Percentiles rank a stretch among this genome's conserved stretches.
Conservation (phyloP, 2,113 vertebrate genomes). For the Rostratula benghalensis region DNA sequence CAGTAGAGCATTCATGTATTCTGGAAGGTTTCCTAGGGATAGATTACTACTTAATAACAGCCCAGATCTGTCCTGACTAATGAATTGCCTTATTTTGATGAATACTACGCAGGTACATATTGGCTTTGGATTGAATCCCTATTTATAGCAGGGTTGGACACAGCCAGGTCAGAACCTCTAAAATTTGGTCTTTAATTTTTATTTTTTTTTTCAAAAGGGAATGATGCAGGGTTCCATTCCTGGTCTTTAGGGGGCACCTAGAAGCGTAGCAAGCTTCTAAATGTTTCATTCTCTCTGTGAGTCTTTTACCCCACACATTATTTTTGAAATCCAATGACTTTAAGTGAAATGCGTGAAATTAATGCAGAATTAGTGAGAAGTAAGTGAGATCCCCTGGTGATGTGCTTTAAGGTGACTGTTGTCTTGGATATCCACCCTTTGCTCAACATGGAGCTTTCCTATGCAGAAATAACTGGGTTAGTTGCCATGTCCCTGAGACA, state of each 20-base stretch:
- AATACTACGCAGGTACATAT: rapidly evolving
- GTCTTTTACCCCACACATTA: rapidly evolving
- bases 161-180: neutral
- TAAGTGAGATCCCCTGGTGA: neutral
- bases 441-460: neutral
- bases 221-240: rapidly evolving
- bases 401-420: neutral
- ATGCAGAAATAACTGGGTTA: neutral
- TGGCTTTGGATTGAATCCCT: neutral
- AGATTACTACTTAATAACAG: neutral
- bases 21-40: neutral
- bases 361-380: neutral
- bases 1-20: neutral
- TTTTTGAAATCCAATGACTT: neutral
- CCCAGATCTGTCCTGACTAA: neutral
- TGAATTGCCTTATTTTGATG: rapidly evolving
- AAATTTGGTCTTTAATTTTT: neutral
- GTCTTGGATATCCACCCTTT: neutral
- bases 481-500: neutral
- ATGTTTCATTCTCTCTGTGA: neutral
- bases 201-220: neutral
- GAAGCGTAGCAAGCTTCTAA: neutral
- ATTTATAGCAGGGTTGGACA: neutral
- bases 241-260: too few relatives aligned
- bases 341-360: neutral